Evolutionary conservation across 2,113 vertebrate genomes (phyloP), one percentile per base, ranked within the genome.

Genomic region (Barnardius zonarius): DNA sequence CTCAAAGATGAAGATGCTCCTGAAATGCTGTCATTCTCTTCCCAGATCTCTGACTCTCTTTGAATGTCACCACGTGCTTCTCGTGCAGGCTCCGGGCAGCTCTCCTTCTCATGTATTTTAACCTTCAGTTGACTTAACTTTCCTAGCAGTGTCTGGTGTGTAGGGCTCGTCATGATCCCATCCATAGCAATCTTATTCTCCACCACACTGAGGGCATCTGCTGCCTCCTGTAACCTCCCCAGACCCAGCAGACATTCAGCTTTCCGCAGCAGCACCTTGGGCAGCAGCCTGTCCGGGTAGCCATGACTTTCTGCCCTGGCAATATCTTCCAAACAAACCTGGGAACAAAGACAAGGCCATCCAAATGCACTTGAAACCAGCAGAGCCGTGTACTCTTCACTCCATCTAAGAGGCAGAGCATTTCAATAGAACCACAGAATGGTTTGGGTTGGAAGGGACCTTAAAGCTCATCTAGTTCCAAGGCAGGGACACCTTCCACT

Each of bases 241-340:
- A 99, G 96, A 17, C 93, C 92, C 48, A 97, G 96, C 83, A 99
- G 95, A 83, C 99, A 99, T 55, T 98, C 98, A 3, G 93, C 80
- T 37, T 97, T 98, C 27, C 99, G 98, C 35, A 98, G 92, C 88
- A 98, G 93, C 44, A 99, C 67, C 97, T 99, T 99, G 92, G 98
- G 97, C 31, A 93, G 95, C 82, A 99, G 97, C 73, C 96, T 98
- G 84, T 98, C 96, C 18, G 99, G 99, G 94, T 99, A 99, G 49
- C 98, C 97, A 15, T 98, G 97, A 27, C 70, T 96, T 81, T 98
- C 79, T 41, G 99, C 99, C 86, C 95, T 97, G 41, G 83, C 75
- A 43, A 99, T 98, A 89, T 99, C 99, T 90, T 98, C 88, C 82
- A 99, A 97, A 92, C 98, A 99, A 57, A 97, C 97, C 99, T 99